Conservation (phyloP, 2,888 invertebrate genomes). For the Alsophila aescularia region DNA sequence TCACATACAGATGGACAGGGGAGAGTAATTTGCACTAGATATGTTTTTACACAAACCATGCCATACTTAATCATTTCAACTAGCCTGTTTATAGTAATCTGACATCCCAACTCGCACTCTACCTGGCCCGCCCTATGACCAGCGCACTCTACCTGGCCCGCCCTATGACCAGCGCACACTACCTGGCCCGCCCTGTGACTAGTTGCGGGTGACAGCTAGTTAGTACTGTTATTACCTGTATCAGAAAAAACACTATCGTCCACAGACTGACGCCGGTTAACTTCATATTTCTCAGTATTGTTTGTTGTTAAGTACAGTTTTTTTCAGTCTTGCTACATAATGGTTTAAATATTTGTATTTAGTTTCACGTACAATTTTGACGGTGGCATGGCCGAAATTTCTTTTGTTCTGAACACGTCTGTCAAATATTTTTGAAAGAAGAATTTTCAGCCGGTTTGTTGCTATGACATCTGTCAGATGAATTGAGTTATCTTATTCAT, state of each 20-base stretch:
- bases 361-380: conserved; percentile 58
- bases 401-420: conserved; percentile 62
- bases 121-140: too few species aligned
- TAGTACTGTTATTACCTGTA: conserved; percentile 63
- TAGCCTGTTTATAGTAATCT: too few species aligned
- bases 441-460: conserved; percentile 42
- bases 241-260: conserved; percentile 62
- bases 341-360: conserved; percentile 42
- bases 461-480: conserved; percentile 31
- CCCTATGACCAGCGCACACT: too few species aligned
- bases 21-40: too few species aligned
- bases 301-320: conserved; percentile 13
- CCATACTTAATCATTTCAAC: too few species aligned
- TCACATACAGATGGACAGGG: too few species aligned
- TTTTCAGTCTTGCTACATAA: conserved; percentile 51
- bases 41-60: too few species aligned
- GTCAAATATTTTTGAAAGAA: conserved; percentile 38
- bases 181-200: too few species aligned
- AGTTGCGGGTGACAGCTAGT: neutral
- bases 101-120: too few species aligned
- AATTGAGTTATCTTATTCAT: neutral
- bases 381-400: conserved; percentile 57
- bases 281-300: conserved; percentile 58
- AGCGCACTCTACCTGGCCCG: too few species aligned
- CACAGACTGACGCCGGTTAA: conserved; percentile 54